phyloP scores from a whole-genome alignment of 2,888 invertebrate genomes.

The Latrodectus elegans region DNA sequence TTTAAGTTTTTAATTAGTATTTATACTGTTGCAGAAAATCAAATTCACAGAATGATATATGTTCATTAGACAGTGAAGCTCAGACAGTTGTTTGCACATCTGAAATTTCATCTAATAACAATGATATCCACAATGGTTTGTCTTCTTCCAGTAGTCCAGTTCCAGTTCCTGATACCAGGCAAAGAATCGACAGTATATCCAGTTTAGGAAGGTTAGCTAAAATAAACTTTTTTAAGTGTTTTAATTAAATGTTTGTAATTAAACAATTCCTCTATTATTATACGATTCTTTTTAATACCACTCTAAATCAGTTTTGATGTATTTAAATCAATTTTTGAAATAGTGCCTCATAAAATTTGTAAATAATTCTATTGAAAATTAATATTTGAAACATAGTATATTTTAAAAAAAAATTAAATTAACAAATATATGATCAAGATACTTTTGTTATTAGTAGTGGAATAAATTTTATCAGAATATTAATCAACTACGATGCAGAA shows the following conservation, averaged over 20 bases:
- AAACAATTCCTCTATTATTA: too few relatives aligned
- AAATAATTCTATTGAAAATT: too few relatives aligned
- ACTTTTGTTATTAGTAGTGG: too few relatives aligned
- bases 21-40: slow-evolving; percentile 23
- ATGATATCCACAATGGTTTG: slow-evolving; percentile 13
- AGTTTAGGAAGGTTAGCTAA: slow-evolving; percentile 53
- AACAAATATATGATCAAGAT: too few relatives aligned
- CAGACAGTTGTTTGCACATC: slow-evolving; percentile 55
- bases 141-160: slow-evolving; percentile 57
- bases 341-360: too few relatives aligned
- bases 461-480: too few relatives aligned
- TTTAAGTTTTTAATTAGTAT: neutral
- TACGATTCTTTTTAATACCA: too few relatives aligned
- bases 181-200: slow-evolving; percentile 55
- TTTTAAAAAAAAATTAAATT: too few relatives aligned
- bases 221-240: neutral
- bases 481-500: too few relatives aligned
- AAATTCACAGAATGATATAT: slow-evolving; percentile 11
- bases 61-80: slow-evolving; percentile 40
- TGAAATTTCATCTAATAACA: slow-evolving; percentile 52
- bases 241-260: neutral
- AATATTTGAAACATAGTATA: too few relatives aligned
- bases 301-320: too few relatives aligned
- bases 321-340: too few relatives aligned
- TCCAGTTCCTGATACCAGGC: slow-evolving; percentile 54